Evolutionary conservation across 2,888 invertebrate species (phyloP), one percentile per base, ranked within the genome.

Genomic region (Netelia melanura): DNA sequence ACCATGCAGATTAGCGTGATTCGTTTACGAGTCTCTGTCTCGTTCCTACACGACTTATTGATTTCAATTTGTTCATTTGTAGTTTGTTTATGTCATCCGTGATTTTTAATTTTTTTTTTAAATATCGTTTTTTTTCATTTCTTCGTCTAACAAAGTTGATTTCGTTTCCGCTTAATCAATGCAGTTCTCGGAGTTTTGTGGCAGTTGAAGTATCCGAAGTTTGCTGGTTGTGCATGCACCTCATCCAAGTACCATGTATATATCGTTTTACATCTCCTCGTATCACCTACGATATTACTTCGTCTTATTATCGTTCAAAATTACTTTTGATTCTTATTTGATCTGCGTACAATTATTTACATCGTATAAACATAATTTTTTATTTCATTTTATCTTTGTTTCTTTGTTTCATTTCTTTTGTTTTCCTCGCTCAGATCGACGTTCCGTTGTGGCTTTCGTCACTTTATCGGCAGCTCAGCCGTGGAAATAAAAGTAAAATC

Each of bases 141-240:
- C 52, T 65, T 70, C 54, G 44, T 67, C 56, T 10, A 6, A 21
- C 21, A 21, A 44, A 23, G 61, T 62, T 65, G 21, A 11, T 62
- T 48, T 79, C 30, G 52, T 75, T 61, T 77, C 56, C 54, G 64
- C 68, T 68, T 38, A 62, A 72, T 77, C 61, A 62, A 70, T 67
- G 71, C 70, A 70, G 14, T 78, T 65, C 43, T 30, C 58, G 78
- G 48, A 79, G 21, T 52, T 75, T 72, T 76, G 67, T 82, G 87
- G 87, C 87, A 86, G 87, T 87, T 85, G 72, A 80, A 83, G 58
- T 84, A 84, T 74, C 88, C 87, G 67, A 81, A 89, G 86, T 88
- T 78, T 88, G 86, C 87, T 86, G 89, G 89, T 89, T 91, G 91
- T 90, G 91, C 92, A 93, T 93, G 93, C 93, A 91, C 92, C 93